Conservation (phyloP, 2,113 vertebrate genomes). For the Mustelus asterias region DNA sequence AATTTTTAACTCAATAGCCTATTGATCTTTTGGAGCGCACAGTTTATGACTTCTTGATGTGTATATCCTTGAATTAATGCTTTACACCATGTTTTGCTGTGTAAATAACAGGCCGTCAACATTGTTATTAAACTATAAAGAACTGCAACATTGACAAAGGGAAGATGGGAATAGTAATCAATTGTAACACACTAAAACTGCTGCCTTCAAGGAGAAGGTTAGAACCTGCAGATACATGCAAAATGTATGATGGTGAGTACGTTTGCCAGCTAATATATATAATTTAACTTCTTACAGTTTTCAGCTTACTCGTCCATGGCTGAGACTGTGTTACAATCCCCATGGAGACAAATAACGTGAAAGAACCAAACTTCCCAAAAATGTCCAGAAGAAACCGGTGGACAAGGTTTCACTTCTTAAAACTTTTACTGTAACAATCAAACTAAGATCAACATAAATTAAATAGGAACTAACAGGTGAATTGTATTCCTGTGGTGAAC, state of each 20-base stretch:
- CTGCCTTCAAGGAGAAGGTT: not conserved
- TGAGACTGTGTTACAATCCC: not conserved
- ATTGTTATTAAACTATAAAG: constrained; percentile 11
- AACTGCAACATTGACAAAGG: not conserved
- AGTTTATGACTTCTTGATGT: not conserved
- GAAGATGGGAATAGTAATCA: not conserved
- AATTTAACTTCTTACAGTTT: not conserved
- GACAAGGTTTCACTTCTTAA: not conserved
- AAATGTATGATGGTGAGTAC: not conserved
- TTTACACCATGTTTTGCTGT: not conserved
- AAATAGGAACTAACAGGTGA: no score
- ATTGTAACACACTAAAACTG: not conserved
- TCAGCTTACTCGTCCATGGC: not conserved
- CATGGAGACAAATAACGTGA: not conserved
- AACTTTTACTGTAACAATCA: not conserved
- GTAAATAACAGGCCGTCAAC: not conserved
- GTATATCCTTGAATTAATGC: not conserved
- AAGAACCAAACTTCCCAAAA: not conserved
- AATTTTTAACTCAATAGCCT: constrained; percentile 10
- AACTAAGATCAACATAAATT: not conserved
- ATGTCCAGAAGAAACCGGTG: not conserved
- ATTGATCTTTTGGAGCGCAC: not conserved
- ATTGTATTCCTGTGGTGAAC: no score
- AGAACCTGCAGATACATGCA: not conserved
- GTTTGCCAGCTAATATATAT: not conserved